Percentiles rank a stretch among this genome's conserved stretches.
These are phyloP conservation scores for Amblyornis subalaris DNA, from an alignment of 2,113 vertebrate species.

Conservation along the genomic window DNA sequence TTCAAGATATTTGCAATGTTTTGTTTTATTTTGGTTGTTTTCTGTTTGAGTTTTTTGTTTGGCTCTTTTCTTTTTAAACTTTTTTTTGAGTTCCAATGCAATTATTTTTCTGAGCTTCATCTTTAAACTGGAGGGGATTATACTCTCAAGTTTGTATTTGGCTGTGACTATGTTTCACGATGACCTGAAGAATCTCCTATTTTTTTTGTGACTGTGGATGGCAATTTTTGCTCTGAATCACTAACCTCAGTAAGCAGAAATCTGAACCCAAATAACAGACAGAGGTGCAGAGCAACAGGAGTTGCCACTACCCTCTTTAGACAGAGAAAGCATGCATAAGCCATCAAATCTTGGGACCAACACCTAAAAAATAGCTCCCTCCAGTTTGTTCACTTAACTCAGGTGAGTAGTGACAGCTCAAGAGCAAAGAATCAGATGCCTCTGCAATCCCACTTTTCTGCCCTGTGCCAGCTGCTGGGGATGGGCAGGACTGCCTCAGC, in stretches of 20 bases:
- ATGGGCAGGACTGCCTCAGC: background rate
- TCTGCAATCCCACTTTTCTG: background rate
- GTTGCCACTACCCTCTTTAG: background rate
- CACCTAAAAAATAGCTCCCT: background rate
- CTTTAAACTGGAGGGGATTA: background rate
- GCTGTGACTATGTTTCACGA: background rate
- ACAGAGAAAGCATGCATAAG: background rate
- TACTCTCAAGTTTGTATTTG: background rate
- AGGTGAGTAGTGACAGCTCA: background rate
- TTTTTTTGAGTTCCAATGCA: rapidly evolving
- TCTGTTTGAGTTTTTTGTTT: background rate
- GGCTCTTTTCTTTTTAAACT: rapidly evolving
- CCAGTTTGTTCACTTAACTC: background rate
- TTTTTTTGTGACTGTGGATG: background rate
- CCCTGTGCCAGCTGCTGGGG: background rate
- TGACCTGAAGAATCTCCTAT: background rate
- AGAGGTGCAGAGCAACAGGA: background rate
- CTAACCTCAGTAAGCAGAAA: background rate
- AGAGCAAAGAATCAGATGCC: background rate
- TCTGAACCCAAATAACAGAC: background rate
- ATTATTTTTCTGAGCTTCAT: background rate
- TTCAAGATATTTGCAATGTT: background rate
- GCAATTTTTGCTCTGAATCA: background rate
- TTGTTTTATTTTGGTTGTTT: background rate
- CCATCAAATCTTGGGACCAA: background rate